Evolutionary conservation across 2,888 invertebrate species (phyloP).

Genomic region (Andrena dorsata): DNA sequence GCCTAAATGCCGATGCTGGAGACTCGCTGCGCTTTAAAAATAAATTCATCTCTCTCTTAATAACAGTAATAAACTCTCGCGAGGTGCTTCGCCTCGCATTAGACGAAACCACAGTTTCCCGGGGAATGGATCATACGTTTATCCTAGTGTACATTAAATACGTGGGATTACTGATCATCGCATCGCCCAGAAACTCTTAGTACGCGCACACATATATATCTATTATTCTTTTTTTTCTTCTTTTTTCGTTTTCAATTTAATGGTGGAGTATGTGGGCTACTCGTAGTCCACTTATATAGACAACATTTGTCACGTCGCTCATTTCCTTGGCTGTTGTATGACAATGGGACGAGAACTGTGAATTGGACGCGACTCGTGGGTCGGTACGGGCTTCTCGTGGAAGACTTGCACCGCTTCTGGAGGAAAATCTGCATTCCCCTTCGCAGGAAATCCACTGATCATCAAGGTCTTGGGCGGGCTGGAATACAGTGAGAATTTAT

Average conservation of each 20-base stretch:
- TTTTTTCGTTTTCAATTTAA: conserved; percentile 38
- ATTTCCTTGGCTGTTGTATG: conserved; percentile 96
- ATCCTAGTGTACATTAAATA: not conserved
- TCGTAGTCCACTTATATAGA: conserved; percentile 5
- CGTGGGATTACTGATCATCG: conserved; percentile 29
- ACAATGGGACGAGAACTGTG: conserved; percentile 88
- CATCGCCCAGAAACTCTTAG: conserved; percentile 45
- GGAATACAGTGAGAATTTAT: conserved; percentile 22
- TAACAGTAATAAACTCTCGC: conserved; percentile 76
- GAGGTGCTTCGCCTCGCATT: conserved; percentile 43
- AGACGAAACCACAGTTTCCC: conserved; percentile 42
- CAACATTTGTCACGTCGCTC: conserved; percentile 79
- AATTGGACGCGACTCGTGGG: conserved; percentile 86
- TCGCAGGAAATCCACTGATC: conserved; percentile 92
- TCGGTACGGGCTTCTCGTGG: conserved; percentile 93
- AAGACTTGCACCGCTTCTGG: conserved; percentile 93
- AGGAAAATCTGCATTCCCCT: conserved; percentile 95
- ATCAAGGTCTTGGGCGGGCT: conserved; percentile 92
- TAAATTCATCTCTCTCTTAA: conserved; percentile 63
- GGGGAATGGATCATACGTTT: conserved; percentile 6
- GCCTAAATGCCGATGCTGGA: conserved; percentile 67
- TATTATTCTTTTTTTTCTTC: conserved; percentile 27
- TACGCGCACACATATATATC: conserved; percentile 38
- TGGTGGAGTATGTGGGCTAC: conserved; percentile 37
- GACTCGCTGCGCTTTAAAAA: conserved; percentile 63